Evolutionary conservation across 2,888 invertebrate species (phyloP).

Genomic region (Tachina lurida): DNA sequence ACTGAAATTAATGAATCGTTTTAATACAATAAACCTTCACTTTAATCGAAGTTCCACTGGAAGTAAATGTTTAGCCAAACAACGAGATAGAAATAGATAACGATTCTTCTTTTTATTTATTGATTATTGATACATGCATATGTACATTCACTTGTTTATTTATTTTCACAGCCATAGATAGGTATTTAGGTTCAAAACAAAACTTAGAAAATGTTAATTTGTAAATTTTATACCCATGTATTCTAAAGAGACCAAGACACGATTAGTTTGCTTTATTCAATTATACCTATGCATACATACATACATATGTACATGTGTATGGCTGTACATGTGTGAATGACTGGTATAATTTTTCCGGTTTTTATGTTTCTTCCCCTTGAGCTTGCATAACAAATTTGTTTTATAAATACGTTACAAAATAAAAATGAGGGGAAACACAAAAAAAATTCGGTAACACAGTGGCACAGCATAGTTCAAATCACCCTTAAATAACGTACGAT

Average conservation of each 20-base stretch:
- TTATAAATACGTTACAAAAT: neutral
- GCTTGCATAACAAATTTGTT: too few species aligned
- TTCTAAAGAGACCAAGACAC: constrained; percentile 20
- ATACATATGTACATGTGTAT: neutral
- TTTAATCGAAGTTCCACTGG: constrained; percentile 26
- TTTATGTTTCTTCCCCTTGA: neutral
- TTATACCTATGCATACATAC: too few species aligned
- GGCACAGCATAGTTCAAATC: constrained; percentile 35
- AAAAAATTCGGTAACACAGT: constrained; percentile 22
- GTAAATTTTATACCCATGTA: constrained; percentile 23
- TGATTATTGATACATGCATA: neutral
- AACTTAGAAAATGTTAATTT: constrained; percentile 64
- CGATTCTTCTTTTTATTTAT: constrained; percentile 43
- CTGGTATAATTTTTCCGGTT: neutral
- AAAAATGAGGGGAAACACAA: neutral
- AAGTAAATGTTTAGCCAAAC: constrained; percentile 41
- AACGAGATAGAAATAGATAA: constrained; percentile 25
- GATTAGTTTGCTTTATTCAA: too few species aligned
- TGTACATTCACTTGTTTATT: constrained; percentile 65
- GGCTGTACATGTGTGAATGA: neutral
- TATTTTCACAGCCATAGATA: constrained; percentile 21
- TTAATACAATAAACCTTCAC: constrained; percentile 12
- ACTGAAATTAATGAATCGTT: too few species aligned
- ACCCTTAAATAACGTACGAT: constrained; percentile 59
- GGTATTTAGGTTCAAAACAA: constrained; percentile 62